A percentile compares a stretch with the other conserved stretches of the same genome.
These are phyloP conservation scores for Heliconius hermathena DNA, from an alignment of 1,140 invertebrate genomes.

Conservation along the genomic window DNA sequence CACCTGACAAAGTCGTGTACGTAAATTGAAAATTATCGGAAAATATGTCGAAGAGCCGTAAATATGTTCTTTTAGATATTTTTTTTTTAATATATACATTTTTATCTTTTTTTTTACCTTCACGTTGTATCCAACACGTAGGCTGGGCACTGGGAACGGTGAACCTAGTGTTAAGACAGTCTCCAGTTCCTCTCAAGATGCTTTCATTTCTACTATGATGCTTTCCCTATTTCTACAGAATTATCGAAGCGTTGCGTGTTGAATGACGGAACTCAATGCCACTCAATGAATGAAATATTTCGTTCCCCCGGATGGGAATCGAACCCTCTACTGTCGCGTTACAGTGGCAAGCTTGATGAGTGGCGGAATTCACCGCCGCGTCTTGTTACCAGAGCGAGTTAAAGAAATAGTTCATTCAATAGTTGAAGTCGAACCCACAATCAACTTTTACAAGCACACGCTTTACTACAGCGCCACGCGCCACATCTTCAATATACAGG, in stretches of 20 bases:
- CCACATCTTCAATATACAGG: too few relatives aligned
- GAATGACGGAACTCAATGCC: not conserved
- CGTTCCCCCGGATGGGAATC: too few relatives aligned
- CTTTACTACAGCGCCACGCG: too few relatives aligned
- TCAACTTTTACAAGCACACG: too few relatives aligned
- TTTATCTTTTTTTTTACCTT: not conserved
- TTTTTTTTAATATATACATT: not conserved
- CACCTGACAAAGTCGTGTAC: constrained; percentile 20
- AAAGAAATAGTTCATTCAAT: too few relatives aligned
- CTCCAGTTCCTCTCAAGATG: not conserved
- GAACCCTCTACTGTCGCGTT: too few relatives aligned
- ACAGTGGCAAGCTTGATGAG: too few relatives aligned
- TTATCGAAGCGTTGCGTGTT: not conserved
- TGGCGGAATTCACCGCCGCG: too few relatives aligned
- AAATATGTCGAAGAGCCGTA: not conserved
- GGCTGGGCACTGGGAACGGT: not conserved
- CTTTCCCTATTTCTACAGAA: not conserved
- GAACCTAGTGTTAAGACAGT: not conserved
- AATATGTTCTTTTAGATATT: not conserved
- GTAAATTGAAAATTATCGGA: constrained; percentile 20
- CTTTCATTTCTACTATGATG: not conserved
- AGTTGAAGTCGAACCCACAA: too few relatives aligned
- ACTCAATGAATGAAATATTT: too few relatives aligned
- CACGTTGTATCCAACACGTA: not conserved
- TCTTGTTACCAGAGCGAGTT: too few relatives aligned